A percentile compares a stretch with the other conserved stretches of the same genome.
Conservation (phyloP, 2,797 vertebrate species). For the Cetoscarus ocellatus region DNA sequence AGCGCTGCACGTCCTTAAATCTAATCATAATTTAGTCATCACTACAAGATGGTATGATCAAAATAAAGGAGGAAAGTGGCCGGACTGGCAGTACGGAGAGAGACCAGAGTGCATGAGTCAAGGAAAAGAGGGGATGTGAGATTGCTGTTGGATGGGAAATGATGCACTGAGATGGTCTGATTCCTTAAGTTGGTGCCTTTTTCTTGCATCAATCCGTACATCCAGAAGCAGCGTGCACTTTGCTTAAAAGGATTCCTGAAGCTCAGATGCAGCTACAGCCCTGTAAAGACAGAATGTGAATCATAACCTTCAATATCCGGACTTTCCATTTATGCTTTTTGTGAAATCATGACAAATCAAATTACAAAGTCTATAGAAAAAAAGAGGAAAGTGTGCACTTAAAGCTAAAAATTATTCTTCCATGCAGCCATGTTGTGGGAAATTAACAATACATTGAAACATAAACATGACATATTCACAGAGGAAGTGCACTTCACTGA, state of each 20-base stretch:
- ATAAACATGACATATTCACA: too few species aligned
- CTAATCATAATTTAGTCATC: constrained; percentile 96
- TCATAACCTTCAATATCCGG: constrained; percentile 22
- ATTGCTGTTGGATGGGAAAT: constrained; percentile 64
- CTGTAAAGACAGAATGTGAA: constrained; percentile 18
- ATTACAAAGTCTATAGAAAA: constrained; percentile 9
- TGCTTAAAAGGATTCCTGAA: constrained; percentile 64
- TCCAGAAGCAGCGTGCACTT: constrained; percentile 37
- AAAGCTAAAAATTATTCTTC: constrained; percentile 2
- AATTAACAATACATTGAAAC: too few species aligned
- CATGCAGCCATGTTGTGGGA: background rate
- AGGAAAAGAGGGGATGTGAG: constrained; percentile 41
- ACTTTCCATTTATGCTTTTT: constrained; percentile 55
- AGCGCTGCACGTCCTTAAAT: constrained; percentile 90
- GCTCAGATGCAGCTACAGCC: constrained; percentile 23
- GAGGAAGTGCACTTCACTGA: too few species aligned
- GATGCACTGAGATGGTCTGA: constrained; percentile 67
- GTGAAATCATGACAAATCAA: constrained; percentile 23
- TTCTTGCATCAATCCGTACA: constrained; percentile 59
- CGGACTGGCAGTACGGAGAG: constrained; percentile 55
- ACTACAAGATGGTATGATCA: constrained; percentile 82
- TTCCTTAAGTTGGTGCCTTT: constrained; percentile 67
- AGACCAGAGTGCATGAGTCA: constrained; percentile 61
- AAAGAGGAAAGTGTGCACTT: background rate
- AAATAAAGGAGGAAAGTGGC: constrained; percentile 77